Conservation (phyloP, 2,113 vertebrate species). For the Lipotes vexillifer region DNA sequence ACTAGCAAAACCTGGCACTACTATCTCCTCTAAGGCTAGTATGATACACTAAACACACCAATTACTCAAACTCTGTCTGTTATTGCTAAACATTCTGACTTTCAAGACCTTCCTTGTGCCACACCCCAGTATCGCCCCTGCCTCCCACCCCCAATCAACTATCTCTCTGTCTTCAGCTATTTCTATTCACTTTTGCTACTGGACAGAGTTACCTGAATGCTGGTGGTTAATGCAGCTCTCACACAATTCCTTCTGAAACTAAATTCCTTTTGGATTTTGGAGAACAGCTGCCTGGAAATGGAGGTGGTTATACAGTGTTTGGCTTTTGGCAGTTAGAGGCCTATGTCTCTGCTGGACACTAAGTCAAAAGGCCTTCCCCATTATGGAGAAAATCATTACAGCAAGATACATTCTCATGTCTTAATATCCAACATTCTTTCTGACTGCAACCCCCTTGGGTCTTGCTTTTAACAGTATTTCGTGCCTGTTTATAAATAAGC, state of each 20-base stretch:
- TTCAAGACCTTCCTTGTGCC: not conserved
- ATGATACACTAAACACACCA: not conserved
- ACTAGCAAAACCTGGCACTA: no score
- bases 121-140: accelerated
- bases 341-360: not conserved
- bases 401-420: not conserved
- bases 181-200: not conserved
- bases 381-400: not conserved
- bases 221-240: no score
- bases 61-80: not conserved
- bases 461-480: not conserved
- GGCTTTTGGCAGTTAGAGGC: not conserved
- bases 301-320: not conserved
- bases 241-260: not conserved
- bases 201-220: not conserved
- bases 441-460: not conserved
- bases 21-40: not conserved
- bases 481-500: not conserved
- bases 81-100: not conserved
- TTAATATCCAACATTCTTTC: not conserved
- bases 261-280: not conserved
- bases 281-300: not conserved
- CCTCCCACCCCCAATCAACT: not conserved
- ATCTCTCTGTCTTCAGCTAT: not conserved
- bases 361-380: not conserved